Percentiles rank a stretch among this genome's conserved stretches.
phyloP scores from a whole-genome alignment of 2,797 vertebrate genomes.

The Pangasius larnaudii region DNA sequence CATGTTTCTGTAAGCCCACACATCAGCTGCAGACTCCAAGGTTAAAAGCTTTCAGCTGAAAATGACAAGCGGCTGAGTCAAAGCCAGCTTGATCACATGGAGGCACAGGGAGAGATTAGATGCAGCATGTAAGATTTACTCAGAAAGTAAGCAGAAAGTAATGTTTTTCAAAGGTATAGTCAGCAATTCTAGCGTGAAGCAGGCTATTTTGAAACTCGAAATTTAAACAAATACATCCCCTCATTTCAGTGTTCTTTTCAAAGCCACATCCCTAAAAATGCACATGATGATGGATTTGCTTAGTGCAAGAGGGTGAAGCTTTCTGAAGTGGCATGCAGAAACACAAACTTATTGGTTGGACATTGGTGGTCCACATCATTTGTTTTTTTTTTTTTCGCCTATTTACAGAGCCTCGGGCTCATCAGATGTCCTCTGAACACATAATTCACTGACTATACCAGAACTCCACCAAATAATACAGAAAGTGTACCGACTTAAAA shows the following conservation, averaged over 20 bases:
- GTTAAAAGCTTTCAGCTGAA: constrained; percentile 38
- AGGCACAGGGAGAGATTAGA: constrained; percentile 10
- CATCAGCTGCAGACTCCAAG: constrained; percentile 42
- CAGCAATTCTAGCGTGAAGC: neutral
- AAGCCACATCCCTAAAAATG: neutral
- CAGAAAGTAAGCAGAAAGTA: neutral
- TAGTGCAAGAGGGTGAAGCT: neutral
- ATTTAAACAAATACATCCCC: neutral
- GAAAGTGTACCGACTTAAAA: neutral
- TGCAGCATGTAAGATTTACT: neutral
- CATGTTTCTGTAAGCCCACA: constrained; percentile 24
- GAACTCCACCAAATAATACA: neutral
- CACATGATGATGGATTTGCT: neutral
- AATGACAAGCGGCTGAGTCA: constrained; percentile 37
- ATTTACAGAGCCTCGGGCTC: neutral
- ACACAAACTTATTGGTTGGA: neutral
- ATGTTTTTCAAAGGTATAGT: neutral
- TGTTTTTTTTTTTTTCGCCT: too few relatives aligned
- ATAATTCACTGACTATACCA: neutral
- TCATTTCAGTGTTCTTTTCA: neutral
- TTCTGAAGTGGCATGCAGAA: neutral
- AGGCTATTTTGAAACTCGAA: neutral
- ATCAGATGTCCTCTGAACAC: neutral
- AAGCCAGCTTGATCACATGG: constrained; percentile 11
- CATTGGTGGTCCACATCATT: neutral